Base-by-base conservation (phyloP, 2,113 vertebrate species). In the Brienomyrus brachyistius region DNA sequence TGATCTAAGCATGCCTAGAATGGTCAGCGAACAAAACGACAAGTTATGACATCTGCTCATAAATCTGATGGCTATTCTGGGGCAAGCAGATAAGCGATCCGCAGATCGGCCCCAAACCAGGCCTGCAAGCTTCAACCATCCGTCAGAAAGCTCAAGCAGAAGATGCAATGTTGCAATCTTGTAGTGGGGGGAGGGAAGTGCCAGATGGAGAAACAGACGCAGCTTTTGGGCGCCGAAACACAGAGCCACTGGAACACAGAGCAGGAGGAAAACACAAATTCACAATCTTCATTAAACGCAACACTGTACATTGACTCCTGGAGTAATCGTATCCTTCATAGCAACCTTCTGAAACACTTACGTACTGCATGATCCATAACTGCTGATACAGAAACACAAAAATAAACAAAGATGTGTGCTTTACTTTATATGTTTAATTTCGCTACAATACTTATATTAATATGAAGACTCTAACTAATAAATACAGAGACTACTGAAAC, bases 161-260 rank as follows among this genome's bases (percentile, higher is more conserved):
- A 84, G 52, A 62, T 52, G n/a, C 31, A 35, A 40, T 27, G 90
- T 83, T 70, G 43, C 31, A 47, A 83, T 47, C 40, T 43, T 83
- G 40, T 23, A 83, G 80, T 51, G 50, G 52, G 48, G 15, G 15
- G 48, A n/a, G 48, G 13, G 45, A 27, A n/a, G 51, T 19, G 85
- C 45, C 59, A 87, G 89, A 90, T 90, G 89, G 85, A 90, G 56
- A 35, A 77, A 50, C 27, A 89, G 56, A 89, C 88, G 84, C 45
- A 66, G 43, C 70, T 90, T 84, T 23, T 3, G 31, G 19, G 9
- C 1, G 2, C 43, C 9, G 83, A 85, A 47, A 45, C 47, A 0
- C 47, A 86, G 45, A 10, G 48, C 23, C n/a, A n/a, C 45, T 86
- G 45, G n/a, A 50, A 51, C 2, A 5, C 48, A 15, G 84, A 52